phyloP scores from a whole-genome alignment of 2,797 vertebrate genomes.

The Sphenodon punctatus region DNA sequence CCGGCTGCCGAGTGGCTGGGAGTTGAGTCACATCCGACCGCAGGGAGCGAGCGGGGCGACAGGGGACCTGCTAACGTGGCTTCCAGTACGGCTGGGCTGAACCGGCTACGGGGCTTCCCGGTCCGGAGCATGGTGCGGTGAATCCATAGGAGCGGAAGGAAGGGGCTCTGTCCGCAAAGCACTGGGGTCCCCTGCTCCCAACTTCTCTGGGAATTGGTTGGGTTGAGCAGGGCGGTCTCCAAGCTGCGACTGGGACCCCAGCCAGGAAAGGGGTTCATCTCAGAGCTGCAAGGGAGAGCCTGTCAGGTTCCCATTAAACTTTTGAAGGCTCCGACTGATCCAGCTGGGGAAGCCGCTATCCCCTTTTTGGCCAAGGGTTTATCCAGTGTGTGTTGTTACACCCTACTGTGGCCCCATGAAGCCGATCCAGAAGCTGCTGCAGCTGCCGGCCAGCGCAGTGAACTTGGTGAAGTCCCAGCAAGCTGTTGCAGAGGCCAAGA shows the following conservation, averaged over 20 bases:
- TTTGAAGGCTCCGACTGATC: no score
- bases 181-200: background rate
- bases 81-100: no score
- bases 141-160: background rate
- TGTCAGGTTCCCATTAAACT: no score
- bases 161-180: background rate
- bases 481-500: conserved; percentile 82
- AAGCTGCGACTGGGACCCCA: no score
- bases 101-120: no score
- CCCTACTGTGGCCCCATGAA: conserved; percentile 59
- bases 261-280: no score
- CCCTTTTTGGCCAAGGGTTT: background rate
- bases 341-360: background rate
- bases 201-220: background rate
- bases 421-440: conserved; percentile 88
- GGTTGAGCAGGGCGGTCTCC: background rate
- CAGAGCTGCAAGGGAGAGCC: no score
- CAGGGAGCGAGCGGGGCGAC: conserved; percentile 14
- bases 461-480: conserved; percentile 82
- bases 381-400: background rate
- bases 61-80: conserved; percentile 6
- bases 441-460: conserved; percentile 83
- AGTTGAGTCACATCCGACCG: background rate
- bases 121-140: no score
- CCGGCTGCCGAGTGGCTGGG: background rate